Conservation (phyloP, 92 coral and sea anemone genomes). For the Plumapathes pennacea region DNA sequence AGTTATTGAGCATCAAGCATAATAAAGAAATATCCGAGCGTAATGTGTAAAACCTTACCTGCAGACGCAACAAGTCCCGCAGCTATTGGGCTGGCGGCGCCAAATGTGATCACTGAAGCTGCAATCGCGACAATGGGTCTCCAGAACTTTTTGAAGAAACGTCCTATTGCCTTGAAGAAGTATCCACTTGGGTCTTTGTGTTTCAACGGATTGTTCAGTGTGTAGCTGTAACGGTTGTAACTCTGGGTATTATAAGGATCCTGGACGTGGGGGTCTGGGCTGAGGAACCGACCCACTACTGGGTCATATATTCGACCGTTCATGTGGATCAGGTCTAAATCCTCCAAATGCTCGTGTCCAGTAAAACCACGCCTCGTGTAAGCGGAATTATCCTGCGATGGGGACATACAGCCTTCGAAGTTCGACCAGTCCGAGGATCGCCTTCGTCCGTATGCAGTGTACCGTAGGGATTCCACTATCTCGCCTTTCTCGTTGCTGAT, state of each 20-base stretch:
- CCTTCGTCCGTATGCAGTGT: conserved; percentile 28
- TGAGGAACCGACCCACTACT: conserved; percentile 25
- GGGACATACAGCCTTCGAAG: conserved; percentile 14
- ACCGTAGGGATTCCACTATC: conserved; percentile 12
- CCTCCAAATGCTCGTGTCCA: conserved; percentile 31
- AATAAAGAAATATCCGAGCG: too few species aligned
- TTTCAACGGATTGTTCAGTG: conserved; percentile 27
- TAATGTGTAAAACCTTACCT: too few species aligned
- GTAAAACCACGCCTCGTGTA: conserved; percentile 26
- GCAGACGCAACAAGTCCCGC: conserved; percentile 27
- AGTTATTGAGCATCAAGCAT: too few species aligned
- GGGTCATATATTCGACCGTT: conserved; percentile 46
- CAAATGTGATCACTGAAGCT: conserved; percentile 19
- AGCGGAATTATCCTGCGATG: conserved; percentile 10
- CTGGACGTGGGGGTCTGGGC: conserved; percentile 30
- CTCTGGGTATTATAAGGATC: conserved; percentile 16
- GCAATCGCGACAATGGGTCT: conserved; percentile 21
- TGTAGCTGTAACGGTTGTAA: conserved; percentile 37
- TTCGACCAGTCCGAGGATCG: conserved; percentile 12
- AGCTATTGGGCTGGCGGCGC: conserved; percentile 25
- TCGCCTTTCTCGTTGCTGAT: conserved; percentile 14
- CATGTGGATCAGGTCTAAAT: conserved; percentile 33
- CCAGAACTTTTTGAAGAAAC: conserved; percentile 29
- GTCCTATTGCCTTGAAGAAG: conserved; percentile 17
- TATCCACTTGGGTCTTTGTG: conserved; percentile 21